phyloP scores from a whole-genome alignment of 2,888 invertebrate genomes.

The Dichetophora obliterata region DNA sequence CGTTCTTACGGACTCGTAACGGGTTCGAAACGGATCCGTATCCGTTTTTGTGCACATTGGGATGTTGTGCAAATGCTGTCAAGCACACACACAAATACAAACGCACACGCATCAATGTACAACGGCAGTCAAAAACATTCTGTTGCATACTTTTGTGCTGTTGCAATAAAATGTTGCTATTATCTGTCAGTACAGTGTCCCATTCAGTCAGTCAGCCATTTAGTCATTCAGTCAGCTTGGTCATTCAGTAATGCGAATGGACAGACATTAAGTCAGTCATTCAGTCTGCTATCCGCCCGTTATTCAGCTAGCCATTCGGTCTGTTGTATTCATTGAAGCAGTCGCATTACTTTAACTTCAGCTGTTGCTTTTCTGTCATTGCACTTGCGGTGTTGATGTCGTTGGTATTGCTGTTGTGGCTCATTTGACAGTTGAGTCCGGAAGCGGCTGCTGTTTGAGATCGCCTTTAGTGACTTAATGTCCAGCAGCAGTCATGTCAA shows the following conservation, averaged over 20 bases:
- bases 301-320: too few relatives aligned
- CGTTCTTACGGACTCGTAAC: too few relatives aligned
- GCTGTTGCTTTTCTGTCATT: not conserved
- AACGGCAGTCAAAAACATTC: not conserved
- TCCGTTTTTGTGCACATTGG: too few relatives aligned
- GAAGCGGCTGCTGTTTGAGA: not conserved
- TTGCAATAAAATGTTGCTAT: slow-evolving; percentile 25
- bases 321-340: not conserved
- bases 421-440: not conserved
- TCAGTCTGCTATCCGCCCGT: too few relatives aligned
- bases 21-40: too few relatives aligned
- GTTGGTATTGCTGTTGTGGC: not conserved
- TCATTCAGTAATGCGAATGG: too few relatives aligned
- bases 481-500: not conserved
- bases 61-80: slow-evolving; percentile 9
- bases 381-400: not conserved
- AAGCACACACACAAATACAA: not conserved
- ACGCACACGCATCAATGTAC: not conserved
- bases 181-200: slow-evolving; percentile 13
- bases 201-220: slow-evolving; percentile 1
- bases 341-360: not conserved
- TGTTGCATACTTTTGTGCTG: slow-evolving; percentile 28
- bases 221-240: too few relatives aligned
- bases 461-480: not conserved
- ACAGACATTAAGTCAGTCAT: too few relatives aligned